Percentiles rank a stretch among this genome's conserved stretches.
phyloP scores from a whole-genome alignment of 2,888 invertebrate species.

The Plagiodera versicolora region DNA sequence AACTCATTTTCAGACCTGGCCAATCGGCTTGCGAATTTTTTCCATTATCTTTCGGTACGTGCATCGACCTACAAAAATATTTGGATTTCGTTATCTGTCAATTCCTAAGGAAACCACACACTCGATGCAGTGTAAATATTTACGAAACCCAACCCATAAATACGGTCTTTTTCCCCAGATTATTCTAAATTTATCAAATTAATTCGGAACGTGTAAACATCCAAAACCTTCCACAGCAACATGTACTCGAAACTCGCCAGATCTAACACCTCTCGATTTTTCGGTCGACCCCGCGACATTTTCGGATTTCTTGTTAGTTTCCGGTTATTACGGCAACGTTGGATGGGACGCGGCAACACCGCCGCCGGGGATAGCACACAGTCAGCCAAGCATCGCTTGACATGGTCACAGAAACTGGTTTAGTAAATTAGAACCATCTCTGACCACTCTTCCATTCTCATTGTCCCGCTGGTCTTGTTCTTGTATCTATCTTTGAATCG shows the following conservation, averaged over 20 bases:
- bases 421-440: slow-evolving; percentile 54
- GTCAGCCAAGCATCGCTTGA: slow-evolving; percentile 52
- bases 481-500: slow-evolving; percentile 45
- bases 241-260: neutral
- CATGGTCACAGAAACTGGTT: slow-evolving; percentile 55
- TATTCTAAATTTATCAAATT: slow-evolving; percentile 16
- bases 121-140: slow-evolving; percentile 24
- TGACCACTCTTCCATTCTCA: slow-evolving; percentile 48
- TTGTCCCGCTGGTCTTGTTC: slow-evolving; percentile 52
- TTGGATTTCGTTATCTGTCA: slow-evolving; percentile 24
- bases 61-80: slow-evolving; percentile 25
- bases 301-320: too few relatives aligned
- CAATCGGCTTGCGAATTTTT: slow-evolving; percentile 14
- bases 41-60: slow-evolving; percentile 17
- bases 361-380: slow-evolving; percentile 36
- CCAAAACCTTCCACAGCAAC: neutral
- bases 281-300: too few relatives aligned
- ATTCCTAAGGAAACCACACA: slow-evolving; percentile 15
- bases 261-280: neutral
- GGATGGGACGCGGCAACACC: slow-evolving; percentile 10
- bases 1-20: slow-evolving; percentile 1
- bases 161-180: slow-evolving; percentile 10
- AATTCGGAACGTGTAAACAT: slow-evolving; percentile 4
- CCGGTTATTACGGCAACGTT: too few relatives aligned
- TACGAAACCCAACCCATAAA: slow-evolving; percentile 14